Conservation (phyloP, 2,797 vertebrate species). For the Cebuella pygmaea region DNA sequence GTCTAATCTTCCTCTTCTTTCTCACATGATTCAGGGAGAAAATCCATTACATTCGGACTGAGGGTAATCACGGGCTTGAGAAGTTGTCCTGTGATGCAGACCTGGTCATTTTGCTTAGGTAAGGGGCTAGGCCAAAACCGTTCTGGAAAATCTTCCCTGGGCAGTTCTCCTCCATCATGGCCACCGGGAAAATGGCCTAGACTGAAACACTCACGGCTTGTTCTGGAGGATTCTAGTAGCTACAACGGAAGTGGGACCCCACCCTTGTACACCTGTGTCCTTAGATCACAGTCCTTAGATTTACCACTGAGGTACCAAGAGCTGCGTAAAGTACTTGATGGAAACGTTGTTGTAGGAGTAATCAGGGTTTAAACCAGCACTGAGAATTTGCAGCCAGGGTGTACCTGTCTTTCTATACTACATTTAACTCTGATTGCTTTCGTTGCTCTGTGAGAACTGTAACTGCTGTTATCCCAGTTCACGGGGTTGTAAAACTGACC, state of each 20-base stretch:
- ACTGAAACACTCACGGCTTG: not conserved
- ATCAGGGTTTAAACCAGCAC: not conserved
- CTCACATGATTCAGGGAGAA: conserved; percentile 92
- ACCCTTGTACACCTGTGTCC: not conserved
- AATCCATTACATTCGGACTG: conserved; percentile 97
- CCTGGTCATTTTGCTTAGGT: conserved; percentile 97
- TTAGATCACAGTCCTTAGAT: not conserved
- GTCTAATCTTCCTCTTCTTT: conserved; percentile 24
- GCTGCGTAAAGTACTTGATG: not conserved
- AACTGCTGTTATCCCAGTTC: not conserved
- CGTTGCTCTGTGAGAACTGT: not conserved
- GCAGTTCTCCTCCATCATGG: not conserved
- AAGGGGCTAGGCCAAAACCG: conserved; percentile 10
- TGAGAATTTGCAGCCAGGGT: not conserved
- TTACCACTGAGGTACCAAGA: not conserved
- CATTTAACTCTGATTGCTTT: not conserved
- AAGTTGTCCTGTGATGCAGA: conserved; percentile 98
- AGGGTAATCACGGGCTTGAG: conserved; percentile 95
- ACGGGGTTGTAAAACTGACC: not conserved
- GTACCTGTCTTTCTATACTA: not conserved
- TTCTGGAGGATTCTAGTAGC: not conserved
- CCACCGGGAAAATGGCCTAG: not conserved
- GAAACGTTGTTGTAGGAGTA: not conserved
- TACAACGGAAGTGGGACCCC: not conserved
- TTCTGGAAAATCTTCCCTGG: not conserved